phyloP scores from a whole-genome alignment of 2,113 vertebrate genomes.

The Ciconia stormi region DNA sequence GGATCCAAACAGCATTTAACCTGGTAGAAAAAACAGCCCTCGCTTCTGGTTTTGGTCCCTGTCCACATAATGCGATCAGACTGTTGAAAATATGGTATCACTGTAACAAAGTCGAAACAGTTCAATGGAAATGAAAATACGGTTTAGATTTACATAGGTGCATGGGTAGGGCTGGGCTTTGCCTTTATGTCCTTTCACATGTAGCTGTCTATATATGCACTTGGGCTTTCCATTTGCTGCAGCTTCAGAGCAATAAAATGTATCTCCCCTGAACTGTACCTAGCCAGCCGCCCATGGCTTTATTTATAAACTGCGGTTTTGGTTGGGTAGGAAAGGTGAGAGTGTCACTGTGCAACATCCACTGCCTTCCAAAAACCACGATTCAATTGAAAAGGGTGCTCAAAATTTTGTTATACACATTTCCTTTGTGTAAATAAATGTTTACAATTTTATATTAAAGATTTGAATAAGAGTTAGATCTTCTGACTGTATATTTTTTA shows the following conservation, averaged over 20 bases:
- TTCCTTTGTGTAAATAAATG: slow-evolving; percentile 88
- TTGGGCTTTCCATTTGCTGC: slow-evolving; percentile 69
- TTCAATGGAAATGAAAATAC: neutral
- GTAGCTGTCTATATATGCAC: slow-evolving; percentile 15
- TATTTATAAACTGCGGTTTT: slow-evolving; percentile 77
- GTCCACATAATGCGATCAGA: neutral
- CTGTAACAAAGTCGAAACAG: neutral
- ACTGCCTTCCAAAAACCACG: slow-evolving; percentile 71
- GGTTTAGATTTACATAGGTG: neutral
- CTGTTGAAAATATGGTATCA: neutral
- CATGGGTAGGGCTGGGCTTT: slow-evolving; percentile 36
- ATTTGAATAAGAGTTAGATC: slow-evolving; percentile 81
- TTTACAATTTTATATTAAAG: slow-evolving; percentile 89
- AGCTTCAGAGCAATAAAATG: slow-evolving; percentile 80
- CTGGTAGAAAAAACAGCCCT: neutral
- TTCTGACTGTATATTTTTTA: slow-evolving; percentile 89
- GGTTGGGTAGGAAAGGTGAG: slow-evolving; percentile 58
- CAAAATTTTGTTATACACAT: slow-evolving; percentile 77
- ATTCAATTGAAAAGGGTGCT: slow-evolving; percentile 80
- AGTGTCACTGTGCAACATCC: slow-evolving; percentile 65
- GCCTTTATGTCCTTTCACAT: slow-evolving; percentile 18
- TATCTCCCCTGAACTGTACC: slow-evolving; percentile 64
- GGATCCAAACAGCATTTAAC: neutral
- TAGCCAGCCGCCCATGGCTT: slow-evolving; percentile 71
- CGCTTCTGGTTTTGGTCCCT: neutral